Conservation (phyloP, 2,888 invertebrate genomes). For the Tipula unca region DNA sequence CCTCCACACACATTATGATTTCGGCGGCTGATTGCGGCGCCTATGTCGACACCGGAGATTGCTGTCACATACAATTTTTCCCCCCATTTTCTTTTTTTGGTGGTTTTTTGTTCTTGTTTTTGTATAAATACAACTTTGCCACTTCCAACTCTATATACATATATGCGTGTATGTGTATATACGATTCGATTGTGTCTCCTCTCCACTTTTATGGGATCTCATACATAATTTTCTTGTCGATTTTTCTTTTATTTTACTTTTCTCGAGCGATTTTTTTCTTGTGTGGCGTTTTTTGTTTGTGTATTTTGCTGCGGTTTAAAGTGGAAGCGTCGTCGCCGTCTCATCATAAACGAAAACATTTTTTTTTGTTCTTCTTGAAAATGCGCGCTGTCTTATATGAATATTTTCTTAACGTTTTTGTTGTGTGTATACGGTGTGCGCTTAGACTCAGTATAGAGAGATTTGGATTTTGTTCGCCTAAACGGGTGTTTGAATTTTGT, state of each 20-base stretch:
- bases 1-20: conserved; percentile 17
- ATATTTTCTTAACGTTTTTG: not conserved
- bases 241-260: not conserved
- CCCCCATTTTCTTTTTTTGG: not conserved
- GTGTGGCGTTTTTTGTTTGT: conserved; percentile 14
- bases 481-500: not conserved
- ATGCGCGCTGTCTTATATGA: not conserved
- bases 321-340: conserved; percentile 19
- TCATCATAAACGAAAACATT: not conserved
- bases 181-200: not conserved
- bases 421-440: not conserved
- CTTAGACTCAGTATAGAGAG: not conserved
- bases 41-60: conserved; percentile 19
- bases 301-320: conserved; percentile 19
- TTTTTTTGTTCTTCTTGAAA: not conserved
- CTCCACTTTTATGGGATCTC: not conserved
- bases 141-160: not conserved
- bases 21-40: conserved; percentile 20
- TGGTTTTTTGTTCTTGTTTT: not conserved
- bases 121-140: conserved; percentile 14
- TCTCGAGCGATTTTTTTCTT: not conserved
- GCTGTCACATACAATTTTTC: conserved; percentile 19
- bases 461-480: not conserved
- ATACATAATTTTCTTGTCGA: conserved; percentile 4
- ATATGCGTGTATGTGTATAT: not conserved